phyloP scores from a whole-genome alignment of 64 coral and sea anemone genomes.

The Platygyra sinensis region DNA sequence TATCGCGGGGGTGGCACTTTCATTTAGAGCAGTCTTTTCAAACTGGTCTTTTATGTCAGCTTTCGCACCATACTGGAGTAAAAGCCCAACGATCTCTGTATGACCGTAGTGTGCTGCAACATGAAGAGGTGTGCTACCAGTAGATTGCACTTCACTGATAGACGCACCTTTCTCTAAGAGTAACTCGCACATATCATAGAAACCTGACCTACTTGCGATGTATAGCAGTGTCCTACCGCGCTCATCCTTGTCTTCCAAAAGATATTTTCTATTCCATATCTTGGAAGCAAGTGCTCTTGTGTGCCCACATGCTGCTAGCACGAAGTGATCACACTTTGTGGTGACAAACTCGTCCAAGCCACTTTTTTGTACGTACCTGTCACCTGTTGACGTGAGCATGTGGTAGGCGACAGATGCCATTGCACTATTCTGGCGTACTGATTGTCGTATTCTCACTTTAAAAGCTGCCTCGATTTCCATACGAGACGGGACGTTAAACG shows the following conservation, averaged over 20 bases:
- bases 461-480: not conserved
- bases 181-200: conserved; percentile 37
- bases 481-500: no score
- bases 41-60: conserved; percentile 19
- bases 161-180: no score
- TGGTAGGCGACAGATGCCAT: conserved; percentile 43
- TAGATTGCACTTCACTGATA: conserved; percentile 2
- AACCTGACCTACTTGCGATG: conserved; percentile 43
- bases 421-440: conserved; percentile 3
- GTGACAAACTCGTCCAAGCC: not conserved
- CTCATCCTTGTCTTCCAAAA: conserved; percentile 1
- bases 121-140: conserved; percentile 58
- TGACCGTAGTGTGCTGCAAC: conserved; percentile 47
- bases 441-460: not conserved
- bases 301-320: conserved; percentile 28
- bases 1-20: not conserved
- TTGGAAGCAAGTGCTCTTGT: conserved; percentile 2
- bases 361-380: conserved; percentile 2
- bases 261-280: not conserved
- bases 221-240: conserved; percentile 36
- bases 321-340: conserved; percentile 4
- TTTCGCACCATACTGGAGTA: conserved; percentile 47
- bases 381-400: conserved; percentile 22
- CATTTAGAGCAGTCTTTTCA: conserved; percentile 11
- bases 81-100: conserved; percentile 1